Evolutionary conservation across 2,113 vertebrate species (phyloP), one percentile per base, ranked within the genome.

Genomic region (Podiceps cristatus): DNA sequence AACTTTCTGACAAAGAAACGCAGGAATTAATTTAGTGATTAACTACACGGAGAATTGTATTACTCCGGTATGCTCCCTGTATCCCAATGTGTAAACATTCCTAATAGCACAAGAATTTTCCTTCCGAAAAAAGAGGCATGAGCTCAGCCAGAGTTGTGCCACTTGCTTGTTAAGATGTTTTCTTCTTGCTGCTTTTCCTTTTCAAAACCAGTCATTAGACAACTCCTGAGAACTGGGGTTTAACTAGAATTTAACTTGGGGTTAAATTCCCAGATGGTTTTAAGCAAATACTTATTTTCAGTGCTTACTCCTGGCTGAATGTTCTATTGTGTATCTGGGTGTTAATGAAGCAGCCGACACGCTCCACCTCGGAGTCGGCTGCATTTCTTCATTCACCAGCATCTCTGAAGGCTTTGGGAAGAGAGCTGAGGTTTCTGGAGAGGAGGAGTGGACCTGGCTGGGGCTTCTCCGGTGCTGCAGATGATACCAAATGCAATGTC

Each of bases 11-110:
- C 79, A 85, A 52, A 73, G 89, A 66, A 72, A 77, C 0, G 25
- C 82, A 90, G 71, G 74, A 64, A 88, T 92, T 95, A 68, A 94
- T 92, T 73, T 64, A 80, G 74, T 82, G 88, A 76, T 62, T 91
- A 79, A 89, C 20, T 40, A 49, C 53, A 84, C 0, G 59, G 86
- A 53, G 83, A 92, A 81, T 31, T 9, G 59, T 53, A 77, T 84
- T 62, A 50, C 45, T 64, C 74, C 11, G 5, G 60, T 47, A 44
- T 53, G 72, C 80, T 79, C 90, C 83, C 78, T 27, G 28, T 13
- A 73, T 56, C 86, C 83, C 82, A 23, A 4, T 3, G 85, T 40
- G 31, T 63, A 87, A 93, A 87, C 81, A 81, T 18, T 73, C 83
- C 37, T 60, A 71, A 75, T 1, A 37, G 55, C 73, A 23, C 56